Base-by-base conservation (phyloP, 2,113 vertebrate genomes). In the Rhea pennata region DNA sequence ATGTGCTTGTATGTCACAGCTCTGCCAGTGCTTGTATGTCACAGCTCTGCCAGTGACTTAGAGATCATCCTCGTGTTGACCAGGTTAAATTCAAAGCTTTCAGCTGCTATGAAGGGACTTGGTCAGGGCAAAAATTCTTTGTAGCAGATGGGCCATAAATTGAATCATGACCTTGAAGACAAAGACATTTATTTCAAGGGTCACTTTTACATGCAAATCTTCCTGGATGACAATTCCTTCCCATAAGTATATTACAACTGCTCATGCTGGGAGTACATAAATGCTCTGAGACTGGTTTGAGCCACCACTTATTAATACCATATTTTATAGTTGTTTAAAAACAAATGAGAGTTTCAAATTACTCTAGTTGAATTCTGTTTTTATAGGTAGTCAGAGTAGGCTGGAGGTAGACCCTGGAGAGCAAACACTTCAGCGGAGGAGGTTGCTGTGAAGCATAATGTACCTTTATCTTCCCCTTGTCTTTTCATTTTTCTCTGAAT, bases 251-350 rank as follows among this genome's bases (percentile, higher is more conserved):
- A 39, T 40, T 59, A 17, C 59, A 87, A 48, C 29, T 70, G 72
- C 27, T 65, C 70, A 92, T 93, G 88, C 70, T 9, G 12, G 59
- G 46, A 87, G 21, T 53, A 75, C 44, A 85, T 81, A 91, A 86
- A 94, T 78, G 71, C 26, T 65, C 81, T 53, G 64, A 44, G 53
- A 59, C 36, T 54, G 42, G 54, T 84, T 80, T 82, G 50, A 82
- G 11, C 77, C 85, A 53, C 56, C 39, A 81, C 53, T 65, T 74
- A 36, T 80, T 89, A 89, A 61, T 31, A 44, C 70, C 11, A 46
- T 87, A 17, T 62, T 74, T 88, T 78, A 39, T 62, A 93, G 72
- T 59, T 87, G 54, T 84, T 96, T 91, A 48, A 69, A 96, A 95
- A 65, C 61, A 58, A 75, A 26, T 1, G 12, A 64, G 9, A 17